Evolutionary conservation across 2,113 vertebrate species (phyloP).

Genomic region (Fregata magnificens): DNA sequence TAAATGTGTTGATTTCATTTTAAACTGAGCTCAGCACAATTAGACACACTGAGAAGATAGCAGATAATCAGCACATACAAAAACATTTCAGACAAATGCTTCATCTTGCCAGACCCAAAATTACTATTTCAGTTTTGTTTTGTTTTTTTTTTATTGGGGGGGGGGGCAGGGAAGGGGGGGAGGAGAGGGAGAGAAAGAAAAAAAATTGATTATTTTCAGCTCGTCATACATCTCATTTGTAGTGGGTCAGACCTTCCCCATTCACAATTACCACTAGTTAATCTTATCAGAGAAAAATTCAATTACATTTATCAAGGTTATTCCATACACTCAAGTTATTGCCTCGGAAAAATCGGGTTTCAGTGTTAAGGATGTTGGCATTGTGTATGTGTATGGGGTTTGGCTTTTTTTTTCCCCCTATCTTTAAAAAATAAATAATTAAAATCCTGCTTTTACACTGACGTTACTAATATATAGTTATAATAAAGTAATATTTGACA

Average conservation of each 20-base stretch:
- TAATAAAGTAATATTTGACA: slow-evolving; percentile 85
- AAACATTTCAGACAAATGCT: slow-evolving; percentile 77
- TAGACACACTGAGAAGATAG: slow-evolving; percentile 81
- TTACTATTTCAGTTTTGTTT: slow-evolving; percentile 63
- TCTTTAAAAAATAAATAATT: slow-evolving; percentile 78
- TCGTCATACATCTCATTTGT: slow-evolving; percentile 86
- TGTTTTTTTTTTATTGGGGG: too few relatives aligned
- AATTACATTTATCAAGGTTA: slow-evolving; percentile 99
- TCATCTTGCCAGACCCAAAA: slow-evolving; percentile 69
- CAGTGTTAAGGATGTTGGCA: slow-evolving; percentile 73
- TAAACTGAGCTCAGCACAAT: slow-evolving; percentile 96
- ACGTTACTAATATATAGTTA: slow-evolving; percentile 73
- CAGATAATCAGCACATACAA: slow-evolving; percentile 85
- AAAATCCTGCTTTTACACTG: slow-evolving; percentile 71
- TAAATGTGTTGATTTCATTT: slow-evolving; percentile 92
- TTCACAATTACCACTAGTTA: slow-evolving; percentile 91
- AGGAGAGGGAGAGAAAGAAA: slow-evolving; percentile 19
- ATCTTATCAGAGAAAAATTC: slow-evolving; percentile 97
- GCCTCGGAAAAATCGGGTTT: slow-evolving; percentile 74
- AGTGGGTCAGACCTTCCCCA: slow-evolving; percentile 79
- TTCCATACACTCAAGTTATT: slow-evolving; percentile 85
- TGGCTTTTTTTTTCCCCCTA: background rate
- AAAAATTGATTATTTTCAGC: slow-evolving; percentile 83
- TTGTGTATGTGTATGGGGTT: slow-evolving; percentile 70
- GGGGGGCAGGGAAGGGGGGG: too few relatives aligned